Base-by-base conservation (phyloP, 1,140 invertebrate species). In the Sinonovacula constricta region DNA sequence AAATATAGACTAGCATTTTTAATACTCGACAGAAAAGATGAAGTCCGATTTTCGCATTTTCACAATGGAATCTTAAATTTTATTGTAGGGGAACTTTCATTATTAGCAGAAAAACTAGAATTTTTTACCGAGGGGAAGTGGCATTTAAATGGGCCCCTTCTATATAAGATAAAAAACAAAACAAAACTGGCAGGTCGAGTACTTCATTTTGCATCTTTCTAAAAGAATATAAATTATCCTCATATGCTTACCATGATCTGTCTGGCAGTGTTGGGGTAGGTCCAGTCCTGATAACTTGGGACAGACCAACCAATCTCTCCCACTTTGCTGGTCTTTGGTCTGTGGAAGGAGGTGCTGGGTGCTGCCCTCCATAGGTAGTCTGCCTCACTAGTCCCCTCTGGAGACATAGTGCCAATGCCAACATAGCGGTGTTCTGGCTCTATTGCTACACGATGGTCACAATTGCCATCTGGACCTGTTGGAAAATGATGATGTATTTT, bases 301-400 rank as follows among this genome's bases (percentile, higher is more conserved):
- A 81, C 67, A 14, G 76, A 72, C 85, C 85, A 86, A 4, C 87
- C 84, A 36, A 87, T 81, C 57, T 81, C 81, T 5, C 85, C 87
- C 4, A 79, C 65, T 4, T 24, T 34, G 22, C 45, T 54, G 2
- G 76, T 54, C 39, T 77, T 85, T 4, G 86, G 80, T 7, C 77
- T 51, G 5, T 66, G 77, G 49, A 81, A 67, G 15, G 80, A 78
- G 0, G 83, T 69, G 15, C 77, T 75, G 2, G 72, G 69, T 0
- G 81, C 78, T 14, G 86, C 30, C 7, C 84, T 65, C 69, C 81
- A 83, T 53, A 88, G 62, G 57, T 87, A 87, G 31, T 69, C 68
- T 14, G 60, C 53, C 33, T 85, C 82, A 26, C 59, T 69, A 28
- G 79, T 86, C 18, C 77, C 69, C 31, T 84, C 81, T 12, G 3